Evolutionary conservation across 2,888 invertebrate species (phyloP).

Genomic region (Portevinia maculata): DNA sequence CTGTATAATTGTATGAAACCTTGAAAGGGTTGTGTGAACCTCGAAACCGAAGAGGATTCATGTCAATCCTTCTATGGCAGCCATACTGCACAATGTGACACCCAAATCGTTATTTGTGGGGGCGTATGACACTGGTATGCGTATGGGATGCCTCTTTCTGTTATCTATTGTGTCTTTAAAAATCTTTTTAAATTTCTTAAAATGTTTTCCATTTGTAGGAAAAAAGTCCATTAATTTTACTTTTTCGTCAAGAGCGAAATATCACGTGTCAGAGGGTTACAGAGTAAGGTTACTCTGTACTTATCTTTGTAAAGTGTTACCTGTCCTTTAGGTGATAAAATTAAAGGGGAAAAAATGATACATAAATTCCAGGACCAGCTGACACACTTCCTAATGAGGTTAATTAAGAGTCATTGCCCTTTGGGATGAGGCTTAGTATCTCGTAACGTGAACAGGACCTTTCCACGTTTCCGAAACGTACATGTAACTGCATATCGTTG

Average conservation of each 20-base stretch:
- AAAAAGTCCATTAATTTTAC: conserved; percentile 23
- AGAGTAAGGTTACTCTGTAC: conserved; percentile 38
- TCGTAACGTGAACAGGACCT: background rate
- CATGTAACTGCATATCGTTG: too few species aligned
- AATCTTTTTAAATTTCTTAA: background rate
- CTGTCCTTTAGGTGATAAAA: conserved; percentile 36
- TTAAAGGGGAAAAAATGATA: conserved; percentile 76
- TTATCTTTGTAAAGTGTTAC: conserved; percentile 1
- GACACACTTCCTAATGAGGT: conserved; percentile 80
- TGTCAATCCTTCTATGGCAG: conserved; percentile 24
- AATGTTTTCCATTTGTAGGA: too few species aligned
- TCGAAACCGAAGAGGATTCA: background rate
- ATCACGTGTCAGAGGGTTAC: background rate
- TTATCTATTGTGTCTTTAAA: conserved; percentile 14
- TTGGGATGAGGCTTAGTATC: background rate
- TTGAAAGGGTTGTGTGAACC: conserved; percentile 51
- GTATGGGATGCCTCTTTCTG: background rate
- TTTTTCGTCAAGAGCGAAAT: background rate
- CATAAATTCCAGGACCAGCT: conserved; percentile 80
- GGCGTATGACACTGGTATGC: background rate
- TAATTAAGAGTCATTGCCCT: conserved; percentile 80
- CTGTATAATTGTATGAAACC: conserved; percentile 46
- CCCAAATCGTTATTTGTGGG: conserved; percentile 41
- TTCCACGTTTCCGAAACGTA: too few species aligned
- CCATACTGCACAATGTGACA: background rate